phyloP scores from a whole-genome alignment of 2,888 invertebrate species.

The Calliphora vomitoria region DNA sequence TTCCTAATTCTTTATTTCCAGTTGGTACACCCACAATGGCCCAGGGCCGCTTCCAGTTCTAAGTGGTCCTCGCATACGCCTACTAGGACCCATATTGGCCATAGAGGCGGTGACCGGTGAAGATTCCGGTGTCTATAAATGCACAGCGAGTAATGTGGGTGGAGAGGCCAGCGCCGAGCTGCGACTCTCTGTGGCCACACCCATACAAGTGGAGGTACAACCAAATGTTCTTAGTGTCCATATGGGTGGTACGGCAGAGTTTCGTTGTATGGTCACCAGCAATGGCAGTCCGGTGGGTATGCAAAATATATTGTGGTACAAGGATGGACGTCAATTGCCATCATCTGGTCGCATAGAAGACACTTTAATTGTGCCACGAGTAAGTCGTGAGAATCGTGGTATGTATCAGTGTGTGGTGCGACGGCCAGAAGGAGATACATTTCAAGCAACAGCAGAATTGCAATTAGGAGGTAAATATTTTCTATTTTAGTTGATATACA shows the following conservation, averaged over 20 bases:
- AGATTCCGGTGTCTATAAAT: constrained; percentile 89
- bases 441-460: constrained; percentile 91
- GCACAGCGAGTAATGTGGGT: constrained; percentile 89
- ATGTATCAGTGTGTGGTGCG: constrained; percentile 92
- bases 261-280: constrained; percentile 87
- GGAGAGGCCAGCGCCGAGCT: constrained; percentile 90
- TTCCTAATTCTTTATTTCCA: constrained; percentile 80
- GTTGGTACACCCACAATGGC: constrained; percentile 89
- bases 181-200: constrained; percentile 88
- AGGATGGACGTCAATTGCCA: constrained; percentile 88
- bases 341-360: constrained; percentile 88
- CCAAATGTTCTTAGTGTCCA: constrained; percentile 89
- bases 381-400: constrained; percentile 90
- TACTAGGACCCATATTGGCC: constrained; percentile 89
- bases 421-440: constrained; percentile 89
- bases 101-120: constrained; percentile 90
- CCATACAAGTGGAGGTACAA: constrained; percentile 88
- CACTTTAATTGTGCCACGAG: constrained; percentile 87
- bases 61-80: constrained; percentile 88
- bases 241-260: constrained; percentile 90
- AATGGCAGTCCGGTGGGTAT: constrained; percentile 86
- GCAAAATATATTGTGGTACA: constrained; percentile 88
- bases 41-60: constrained; percentile 88
- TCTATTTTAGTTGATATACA: constrained; percentile 25
- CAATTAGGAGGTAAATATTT: constrained; percentile 88